phyloP scores from a whole-genome alignment of 1,140 invertebrate species.

The Dreissena polymorpha region DNA sequence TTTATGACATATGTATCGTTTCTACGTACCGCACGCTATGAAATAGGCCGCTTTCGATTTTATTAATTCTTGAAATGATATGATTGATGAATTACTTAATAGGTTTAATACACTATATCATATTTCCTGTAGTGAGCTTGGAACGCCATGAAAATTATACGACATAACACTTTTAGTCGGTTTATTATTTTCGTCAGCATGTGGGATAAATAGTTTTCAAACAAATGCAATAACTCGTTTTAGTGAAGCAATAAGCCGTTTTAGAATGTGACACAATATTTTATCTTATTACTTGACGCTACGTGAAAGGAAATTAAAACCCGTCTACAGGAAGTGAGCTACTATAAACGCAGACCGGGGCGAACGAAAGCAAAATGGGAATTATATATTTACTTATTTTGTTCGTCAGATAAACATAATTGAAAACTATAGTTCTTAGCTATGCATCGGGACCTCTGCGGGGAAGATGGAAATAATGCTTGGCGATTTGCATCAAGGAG shows the following conservation, averaged over 20 bases:
- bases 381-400: conserved; percentile 41
- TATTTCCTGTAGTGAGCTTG: no score
- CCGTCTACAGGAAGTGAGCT: conserved; percentile 45
- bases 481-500: no score
- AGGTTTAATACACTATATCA: no score
- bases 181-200: conserved; percentile 38
- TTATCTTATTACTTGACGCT: conserved; percentile 37
- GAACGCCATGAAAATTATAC: conserved; percentile 44
- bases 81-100: no score
- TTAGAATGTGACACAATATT: conserved; percentile 51
- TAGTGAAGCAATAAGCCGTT: conserved; percentile 50
- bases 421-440: no score
- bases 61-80: no score
- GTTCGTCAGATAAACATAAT: no score
- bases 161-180: conserved; percentile 36
- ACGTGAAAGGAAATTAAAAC: conserved; percentile 54
- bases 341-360: conserved; percentile 26
- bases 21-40: no score
- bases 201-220: conserved; percentile 28
- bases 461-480: no score
- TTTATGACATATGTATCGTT: no score
- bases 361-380: conserved; percentile 24
- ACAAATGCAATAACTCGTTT: conserved; percentile 53
- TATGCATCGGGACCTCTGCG: no score
- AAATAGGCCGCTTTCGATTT: no score